Conservation (phyloP, 2,113 vertebrate genomes). For the Speoplatyrhinus poulsoni region DNA sequence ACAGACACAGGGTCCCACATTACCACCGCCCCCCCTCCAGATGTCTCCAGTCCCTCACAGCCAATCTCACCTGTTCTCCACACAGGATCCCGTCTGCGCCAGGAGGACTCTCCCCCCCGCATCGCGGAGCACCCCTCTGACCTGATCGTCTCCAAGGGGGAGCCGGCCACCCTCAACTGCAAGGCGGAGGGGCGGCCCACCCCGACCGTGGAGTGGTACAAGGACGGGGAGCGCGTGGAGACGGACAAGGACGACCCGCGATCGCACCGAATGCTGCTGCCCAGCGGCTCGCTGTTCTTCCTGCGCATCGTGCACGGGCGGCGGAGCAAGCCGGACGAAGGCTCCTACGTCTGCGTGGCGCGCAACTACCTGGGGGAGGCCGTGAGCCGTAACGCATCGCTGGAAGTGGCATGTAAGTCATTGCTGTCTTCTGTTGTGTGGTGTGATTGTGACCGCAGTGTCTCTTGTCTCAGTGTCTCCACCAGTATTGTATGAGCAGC, state of each 20-base stretch:
- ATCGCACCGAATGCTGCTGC: slow-evolving; percentile 97
- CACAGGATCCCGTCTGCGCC: slow-evolving; percentile 95
- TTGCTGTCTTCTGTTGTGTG: not conserved
- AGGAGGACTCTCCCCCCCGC: slow-evolving; percentile 95
- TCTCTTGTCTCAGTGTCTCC: slow-evolving; percentile 2
- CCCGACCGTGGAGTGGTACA: slow-evolving; percentile 98
- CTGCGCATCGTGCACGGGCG: slow-evolving; percentile 95
- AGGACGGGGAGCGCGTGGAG: slow-evolving; percentile 94
- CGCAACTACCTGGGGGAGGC: slow-evolving; percentile 98
- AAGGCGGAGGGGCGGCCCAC: slow-evolving; percentile 95
- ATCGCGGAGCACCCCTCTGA: slow-evolving; percentile 98
- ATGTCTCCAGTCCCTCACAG: slow-evolving; percentile 7
- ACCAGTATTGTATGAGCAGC: not conserved
- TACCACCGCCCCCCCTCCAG: no score
- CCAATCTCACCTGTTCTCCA: slow-evolving; percentile 3
- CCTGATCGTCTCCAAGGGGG: slow-evolving; percentile 97
- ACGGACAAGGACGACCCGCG: slow-evolving; percentile 94
- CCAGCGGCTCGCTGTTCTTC: slow-evolving; percentile 96
- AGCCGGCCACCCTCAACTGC: slow-evolving; percentile 97
- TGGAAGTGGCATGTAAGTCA: slow-evolving; percentile 98
- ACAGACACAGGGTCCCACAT: no score
- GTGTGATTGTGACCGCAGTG: not conserved
- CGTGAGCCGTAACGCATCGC: slow-evolving; percentile 94
- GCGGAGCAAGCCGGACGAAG: slow-evolving; percentile 95
- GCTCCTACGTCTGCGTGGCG: slow-evolving; percentile 94